Evolutionary conservation across 2,797 vertebrate species (phyloP).

Genomic region (Darevskia nairensis): DNA sequence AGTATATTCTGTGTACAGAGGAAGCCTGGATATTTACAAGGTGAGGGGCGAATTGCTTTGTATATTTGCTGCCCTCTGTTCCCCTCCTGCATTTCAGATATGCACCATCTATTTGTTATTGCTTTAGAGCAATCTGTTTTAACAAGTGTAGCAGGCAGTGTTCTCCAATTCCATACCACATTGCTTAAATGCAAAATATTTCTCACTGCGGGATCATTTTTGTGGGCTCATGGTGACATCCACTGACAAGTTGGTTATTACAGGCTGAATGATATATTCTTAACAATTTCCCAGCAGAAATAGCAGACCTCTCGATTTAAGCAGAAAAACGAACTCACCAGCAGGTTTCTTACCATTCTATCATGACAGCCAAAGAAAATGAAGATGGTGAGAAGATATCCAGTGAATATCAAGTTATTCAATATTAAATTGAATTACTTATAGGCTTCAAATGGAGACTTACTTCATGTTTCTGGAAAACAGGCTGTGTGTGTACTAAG

Average conservation of each 20-base stretch:
- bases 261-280: background rate
- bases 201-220: background rate
- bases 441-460: background rate
- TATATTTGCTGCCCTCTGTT: background rate
- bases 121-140: background rate
- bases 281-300: background rate
- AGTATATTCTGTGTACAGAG: background rate
- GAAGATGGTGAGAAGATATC: background rate
- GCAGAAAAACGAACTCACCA: background rate
- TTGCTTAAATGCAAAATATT: slow-evolving; percentile 12
- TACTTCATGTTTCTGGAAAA: background rate
- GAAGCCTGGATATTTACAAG: background rate
- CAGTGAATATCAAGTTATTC: background rate
- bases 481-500: background rate
- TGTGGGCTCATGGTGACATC: slow-evolving; percentile 16
- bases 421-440: background rate
- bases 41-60: background rate
- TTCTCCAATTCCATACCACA: background rate
- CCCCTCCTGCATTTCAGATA: background rate
- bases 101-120: background rate
- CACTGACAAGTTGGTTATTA: slow-evolving; percentile 9
- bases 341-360: background rate
- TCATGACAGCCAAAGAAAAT: slow-evolving; percentile 1
- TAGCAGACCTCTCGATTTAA: background rate
- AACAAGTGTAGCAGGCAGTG: background rate